Conservation (phyloP, 2,888 invertebrate species). For the Linnaemya vulpina region DNA sequence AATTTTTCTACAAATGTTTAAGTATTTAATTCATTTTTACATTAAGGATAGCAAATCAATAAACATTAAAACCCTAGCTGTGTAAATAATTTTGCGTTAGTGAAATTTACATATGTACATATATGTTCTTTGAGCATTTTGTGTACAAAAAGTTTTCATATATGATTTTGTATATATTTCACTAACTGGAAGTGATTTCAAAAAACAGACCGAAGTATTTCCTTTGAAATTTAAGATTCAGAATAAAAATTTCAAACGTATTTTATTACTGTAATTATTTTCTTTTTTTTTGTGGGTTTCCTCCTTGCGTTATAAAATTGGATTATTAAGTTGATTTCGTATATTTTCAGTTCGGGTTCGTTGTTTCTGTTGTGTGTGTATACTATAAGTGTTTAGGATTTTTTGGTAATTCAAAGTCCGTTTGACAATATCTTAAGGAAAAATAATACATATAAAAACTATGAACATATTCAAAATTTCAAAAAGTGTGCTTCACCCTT, state of each 20-base stretch:
- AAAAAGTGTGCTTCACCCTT: not conserved
- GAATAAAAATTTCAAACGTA: not conserved
- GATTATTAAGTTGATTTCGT: not conserved
- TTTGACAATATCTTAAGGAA: not conserved
- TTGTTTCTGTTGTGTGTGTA: slow-evolving; percentile 10
- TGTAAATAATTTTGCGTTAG: too few species aligned
- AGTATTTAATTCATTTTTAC: not conserved
- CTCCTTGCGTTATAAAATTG: not conserved
- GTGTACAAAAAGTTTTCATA: too few species aligned
- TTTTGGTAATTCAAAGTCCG: not conserved
- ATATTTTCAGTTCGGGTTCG: slow-evolving; percentile 11
- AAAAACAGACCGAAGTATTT: not conserved
- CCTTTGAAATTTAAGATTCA: not conserved
- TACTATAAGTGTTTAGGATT: not conserved
- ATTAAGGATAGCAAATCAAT: not conserved
- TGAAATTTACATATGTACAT: too few species aligned
- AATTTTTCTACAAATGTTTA: not conserved
- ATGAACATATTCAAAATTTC: too few species aligned
- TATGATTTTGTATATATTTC: not conserved
- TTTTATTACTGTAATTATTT: not conserved
- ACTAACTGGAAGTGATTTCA: too few species aligned
- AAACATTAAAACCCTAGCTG: not conserved
- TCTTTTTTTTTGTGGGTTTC: slow-evolving; percentile 1
- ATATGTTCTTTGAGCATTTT: too few species aligned
- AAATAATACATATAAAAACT: too few species aligned